phyloP scores from a whole-genome alignment of 2,113 vertebrate species.

The Uropsilus gracilis region DNA sequence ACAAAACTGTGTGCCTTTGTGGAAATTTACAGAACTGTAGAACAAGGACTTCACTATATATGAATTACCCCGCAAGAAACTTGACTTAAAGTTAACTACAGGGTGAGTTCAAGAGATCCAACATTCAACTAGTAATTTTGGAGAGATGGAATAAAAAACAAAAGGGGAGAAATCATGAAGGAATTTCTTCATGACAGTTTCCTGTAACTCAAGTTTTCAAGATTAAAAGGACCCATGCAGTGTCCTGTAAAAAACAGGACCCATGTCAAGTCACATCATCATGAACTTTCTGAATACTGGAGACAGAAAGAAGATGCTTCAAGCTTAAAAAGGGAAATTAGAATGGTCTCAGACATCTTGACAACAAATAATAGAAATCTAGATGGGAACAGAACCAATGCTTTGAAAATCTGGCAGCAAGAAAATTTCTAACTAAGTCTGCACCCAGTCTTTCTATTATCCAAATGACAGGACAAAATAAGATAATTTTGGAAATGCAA shows the following conservation, averaged over 20 bases:
- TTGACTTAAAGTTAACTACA: neutral
- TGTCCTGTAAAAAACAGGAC: neutral
- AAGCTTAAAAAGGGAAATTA: neutral
- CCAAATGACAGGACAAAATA: neutral
- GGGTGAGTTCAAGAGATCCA: neutral
- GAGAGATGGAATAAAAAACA: neutral
- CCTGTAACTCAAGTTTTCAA: neutral
- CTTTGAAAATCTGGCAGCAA: neutral
- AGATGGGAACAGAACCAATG: neutral
- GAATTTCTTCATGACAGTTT: neutral
- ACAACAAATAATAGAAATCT: neutral
- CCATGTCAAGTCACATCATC: neutral
- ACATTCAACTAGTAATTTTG: neutral
- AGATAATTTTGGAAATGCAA: neutral
- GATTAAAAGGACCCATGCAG: neutral
- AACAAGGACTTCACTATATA: neutral
- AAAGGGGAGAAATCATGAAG: neutral
- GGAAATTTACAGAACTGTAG: conserved; percentile 3
- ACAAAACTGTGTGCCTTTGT: neutral
- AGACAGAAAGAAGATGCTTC: neutral
- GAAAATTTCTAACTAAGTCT: neutral
- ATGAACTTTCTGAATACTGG: neutral
- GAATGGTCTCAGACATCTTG: conserved; percentile 1
- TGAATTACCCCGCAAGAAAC: neutral
- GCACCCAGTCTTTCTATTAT: neutral